A percentile compares a stretch with the other conserved stretches of the same genome.
phyloP scores from a whole-genome alignment of 2,888 invertebrate genomes.

The Platycheirus albimanus region DNA sequence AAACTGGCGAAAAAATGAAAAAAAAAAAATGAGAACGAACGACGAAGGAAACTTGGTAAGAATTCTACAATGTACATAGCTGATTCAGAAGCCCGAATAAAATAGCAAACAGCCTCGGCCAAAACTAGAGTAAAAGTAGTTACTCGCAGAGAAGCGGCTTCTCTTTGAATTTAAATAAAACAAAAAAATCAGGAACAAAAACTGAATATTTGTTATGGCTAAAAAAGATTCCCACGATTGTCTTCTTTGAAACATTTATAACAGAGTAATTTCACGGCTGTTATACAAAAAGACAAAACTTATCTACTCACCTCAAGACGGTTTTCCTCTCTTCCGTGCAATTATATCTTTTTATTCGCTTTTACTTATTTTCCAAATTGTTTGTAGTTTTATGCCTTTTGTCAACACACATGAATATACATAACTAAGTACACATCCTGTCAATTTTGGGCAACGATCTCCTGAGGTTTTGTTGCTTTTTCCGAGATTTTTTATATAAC shows the following conservation, averaged over 20 bases:
- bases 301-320: not conserved
- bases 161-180: not conserved
- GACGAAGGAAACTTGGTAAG: not conserved
- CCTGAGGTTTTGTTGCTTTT: not conserved
- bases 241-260: not conserved
- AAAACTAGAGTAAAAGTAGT: too few species aligned
- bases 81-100: too few species aligned
- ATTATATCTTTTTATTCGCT: not conserved
- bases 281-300: not conserved
- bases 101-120: too few species aligned
- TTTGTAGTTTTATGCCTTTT: not conserved
- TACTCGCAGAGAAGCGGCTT: too few species aligned
- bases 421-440: not conserved
- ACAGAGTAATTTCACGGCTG: not conserved
- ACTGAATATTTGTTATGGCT: too few species aligned
- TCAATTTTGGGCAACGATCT: not conserved
- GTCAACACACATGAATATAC: not conserved
- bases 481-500: not conserved
- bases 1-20: too few species aligned
- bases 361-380: not conserved
- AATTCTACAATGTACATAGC: not conserved
- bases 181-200: not conserved
- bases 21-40: not conserved
- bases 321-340: not conserved
- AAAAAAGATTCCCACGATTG: too few species aligned